phyloP scores from a whole-genome alignment of 2,113 vertebrate species.

The Hystrix brachyura region DNA sequence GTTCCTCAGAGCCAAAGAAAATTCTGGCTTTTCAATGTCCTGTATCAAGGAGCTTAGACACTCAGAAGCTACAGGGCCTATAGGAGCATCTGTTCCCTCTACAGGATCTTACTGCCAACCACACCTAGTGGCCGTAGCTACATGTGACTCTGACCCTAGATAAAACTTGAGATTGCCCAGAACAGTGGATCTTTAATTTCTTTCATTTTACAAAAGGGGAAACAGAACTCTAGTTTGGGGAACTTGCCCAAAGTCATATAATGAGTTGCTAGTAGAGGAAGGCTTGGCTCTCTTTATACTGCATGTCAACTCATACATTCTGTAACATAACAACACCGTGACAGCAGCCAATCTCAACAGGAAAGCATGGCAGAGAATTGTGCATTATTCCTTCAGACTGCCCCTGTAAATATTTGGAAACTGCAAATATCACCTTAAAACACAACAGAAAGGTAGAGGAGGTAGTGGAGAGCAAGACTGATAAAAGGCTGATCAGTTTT shows the following conservation, averaged over 20 bases:
- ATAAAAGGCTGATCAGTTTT: background rate
- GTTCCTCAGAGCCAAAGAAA: background rate
- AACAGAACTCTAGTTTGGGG: background rate
- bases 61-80: background rate
- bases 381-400: fast-evolving
- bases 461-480: background rate
- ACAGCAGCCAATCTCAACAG: background rate
- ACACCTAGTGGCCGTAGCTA: no score
- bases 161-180: background rate
- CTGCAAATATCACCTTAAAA: background rate
- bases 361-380: background rate
- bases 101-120: background rate
- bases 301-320: background rate
- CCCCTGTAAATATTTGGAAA: background rate
- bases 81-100: fast-evolving
- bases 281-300: background rate
- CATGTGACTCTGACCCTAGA: background rate
- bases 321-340: background rate
- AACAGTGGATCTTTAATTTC: background rate
- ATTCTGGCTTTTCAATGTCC: background rate
- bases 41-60: background rate
- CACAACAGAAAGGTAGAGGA: background rate
- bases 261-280: background rate
- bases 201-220: background rate
- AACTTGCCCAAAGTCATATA: background rate